Evolutionary conservation across 2,888 invertebrate species (phyloP), one percentile per base, ranked within the genome.

Genomic region (Acanthosoma haemorrhoidale): DNA sequence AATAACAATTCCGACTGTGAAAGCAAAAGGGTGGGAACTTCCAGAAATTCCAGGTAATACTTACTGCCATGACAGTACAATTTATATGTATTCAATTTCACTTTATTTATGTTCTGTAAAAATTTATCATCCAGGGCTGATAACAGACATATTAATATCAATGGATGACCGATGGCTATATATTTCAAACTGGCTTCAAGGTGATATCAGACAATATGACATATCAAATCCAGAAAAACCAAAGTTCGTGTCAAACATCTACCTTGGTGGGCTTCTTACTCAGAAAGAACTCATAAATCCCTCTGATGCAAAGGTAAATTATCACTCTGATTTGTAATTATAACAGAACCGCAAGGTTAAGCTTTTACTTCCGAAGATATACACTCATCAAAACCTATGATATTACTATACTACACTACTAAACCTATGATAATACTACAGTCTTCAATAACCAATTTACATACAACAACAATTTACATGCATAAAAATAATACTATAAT

Each of bases 121-220:
- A n/a, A n/a, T n/a, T n/a, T n/a, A n/a, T 11, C 5, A 11, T 11
- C 15, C 11, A 87, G 95, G 93, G 73, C 85, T 96, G 82, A 89
- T 96, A 76, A 92, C 94, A 0, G 97, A 99, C 78, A 96, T 99
- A 75, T 76, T 99, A 1, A 79, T 99, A 51, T 98, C 97, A 0
- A 81, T 99, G 80, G 96, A 99, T 78, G 98, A 98, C 80, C 88
- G 88, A 77, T 97, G 86, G 79, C 81, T 99, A 18, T 98, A 96
- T 81, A 84, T 94, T 60, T 90, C 91, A 69, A 92, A 92, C 78
- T 98, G 96, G 95, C 79, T 92, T 0, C 96, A 96, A 77, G 97
- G 92, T 1, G 97, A 98, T 78, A 86, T 99, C 5, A 86, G 96
- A 58, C 98, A 98, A 78, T 98, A 98, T 78, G 94, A 98, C 79